Percentiles rank a stretch among this genome's conserved stretches.
phyloP scores from a whole-genome alignment of 2,113 vertebrate species.

The Ptyas mucosa region DNA sequence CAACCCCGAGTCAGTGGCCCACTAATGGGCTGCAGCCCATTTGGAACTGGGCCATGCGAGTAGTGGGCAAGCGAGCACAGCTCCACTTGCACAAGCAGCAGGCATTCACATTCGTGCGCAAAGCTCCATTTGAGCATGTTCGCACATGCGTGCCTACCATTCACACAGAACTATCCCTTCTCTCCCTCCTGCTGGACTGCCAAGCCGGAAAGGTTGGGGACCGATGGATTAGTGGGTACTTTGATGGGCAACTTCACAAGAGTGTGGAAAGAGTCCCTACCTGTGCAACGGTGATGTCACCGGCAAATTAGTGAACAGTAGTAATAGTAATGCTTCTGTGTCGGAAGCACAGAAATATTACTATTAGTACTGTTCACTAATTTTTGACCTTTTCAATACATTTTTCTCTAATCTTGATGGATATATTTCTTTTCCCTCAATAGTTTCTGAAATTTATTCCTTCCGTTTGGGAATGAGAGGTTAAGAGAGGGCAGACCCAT shows the following conservation, averaged over 20 bases:
- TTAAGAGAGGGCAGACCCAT: neutral
- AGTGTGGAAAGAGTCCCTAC: neutral
- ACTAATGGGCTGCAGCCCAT: neutral
- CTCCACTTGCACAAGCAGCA: neutral
- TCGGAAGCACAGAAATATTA: no score
- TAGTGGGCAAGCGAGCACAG: accelerated
- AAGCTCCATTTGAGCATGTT: no score
- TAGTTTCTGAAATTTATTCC: neutral
- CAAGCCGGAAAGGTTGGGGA: neutral
- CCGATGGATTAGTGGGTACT: neutral
- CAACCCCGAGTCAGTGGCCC: neutral
- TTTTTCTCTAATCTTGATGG: conserved; percentile 30
- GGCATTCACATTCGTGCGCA: neutral
- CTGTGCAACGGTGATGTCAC: neutral
- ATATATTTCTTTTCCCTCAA: neutral
- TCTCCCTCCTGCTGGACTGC: accelerated
- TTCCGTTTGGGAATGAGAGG: neutral
- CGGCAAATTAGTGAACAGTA: neutral
- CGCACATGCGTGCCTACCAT: neutral
- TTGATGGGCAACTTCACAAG: neutral
- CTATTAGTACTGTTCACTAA: neutral
- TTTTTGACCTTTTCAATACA: conserved; percentile 26
- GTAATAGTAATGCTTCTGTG: no score
- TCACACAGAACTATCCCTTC: neutral
- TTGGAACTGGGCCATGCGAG: neutral